Percentiles rank a stretch among this genome's conserved stretches.
Conservation (phyloP, 2,888 invertebrate genomes). For the Hecatera dysodea region DNA sequence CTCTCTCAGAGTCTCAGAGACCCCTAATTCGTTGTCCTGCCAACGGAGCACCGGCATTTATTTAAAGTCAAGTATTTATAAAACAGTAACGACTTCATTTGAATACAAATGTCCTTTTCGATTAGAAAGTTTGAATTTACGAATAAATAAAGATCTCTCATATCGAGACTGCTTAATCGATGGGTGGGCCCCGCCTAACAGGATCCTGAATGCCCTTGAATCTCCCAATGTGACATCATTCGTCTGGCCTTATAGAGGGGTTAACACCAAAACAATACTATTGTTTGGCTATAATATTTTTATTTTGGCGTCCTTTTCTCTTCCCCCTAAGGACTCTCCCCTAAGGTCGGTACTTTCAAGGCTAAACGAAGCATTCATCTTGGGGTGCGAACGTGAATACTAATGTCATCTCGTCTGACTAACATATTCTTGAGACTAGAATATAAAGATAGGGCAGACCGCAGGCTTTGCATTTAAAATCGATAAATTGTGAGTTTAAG, state of each 20-base stretch:
- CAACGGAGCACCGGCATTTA: background rate
- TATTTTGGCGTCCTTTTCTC: slow-evolving; percentile 20
- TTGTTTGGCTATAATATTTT: slow-evolving; percentile 29
- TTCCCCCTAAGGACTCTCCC: slow-evolving; percentile 10
- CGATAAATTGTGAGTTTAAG: background rate
- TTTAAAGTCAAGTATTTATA: slow-evolving; percentile 17
- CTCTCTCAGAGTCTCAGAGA: background rate
- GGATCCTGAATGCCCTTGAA: slow-evolving; percentile 31
- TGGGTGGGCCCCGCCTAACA: slow-evolving; percentile 16
- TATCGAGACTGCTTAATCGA: slow-evolving; percentile 5
- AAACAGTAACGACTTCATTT: slow-evolving; percentile 19
- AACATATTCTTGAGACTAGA: slow-evolving; percentile 12
- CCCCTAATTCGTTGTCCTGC: background rate
- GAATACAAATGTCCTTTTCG: slow-evolving; percentile 32
- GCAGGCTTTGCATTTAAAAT: slow-evolving; percentile 3
- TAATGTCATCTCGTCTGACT: slow-evolving; percentile 37
- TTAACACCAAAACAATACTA: slow-evolving; percentile 26
- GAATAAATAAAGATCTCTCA: slow-evolving; percentile 10
- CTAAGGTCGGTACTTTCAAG: slow-evolving; percentile 20
- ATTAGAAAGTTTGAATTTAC: slow-evolving; percentile 34
- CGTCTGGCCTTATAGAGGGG: slow-evolving; percentile 37
- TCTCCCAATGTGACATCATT: slow-evolving; percentile 42
- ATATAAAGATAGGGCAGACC: slow-evolving; percentile 17
- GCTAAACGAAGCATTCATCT: slow-evolving; percentile 31
- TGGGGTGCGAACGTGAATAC: slow-evolving; percentile 37